A percentile compares a stretch with the other conserved stretches of the same genome.
Evolutionary conservation across 2,888 invertebrate genomes (phyloP).

Genomic region (Mylabris sibirica): DNA sequence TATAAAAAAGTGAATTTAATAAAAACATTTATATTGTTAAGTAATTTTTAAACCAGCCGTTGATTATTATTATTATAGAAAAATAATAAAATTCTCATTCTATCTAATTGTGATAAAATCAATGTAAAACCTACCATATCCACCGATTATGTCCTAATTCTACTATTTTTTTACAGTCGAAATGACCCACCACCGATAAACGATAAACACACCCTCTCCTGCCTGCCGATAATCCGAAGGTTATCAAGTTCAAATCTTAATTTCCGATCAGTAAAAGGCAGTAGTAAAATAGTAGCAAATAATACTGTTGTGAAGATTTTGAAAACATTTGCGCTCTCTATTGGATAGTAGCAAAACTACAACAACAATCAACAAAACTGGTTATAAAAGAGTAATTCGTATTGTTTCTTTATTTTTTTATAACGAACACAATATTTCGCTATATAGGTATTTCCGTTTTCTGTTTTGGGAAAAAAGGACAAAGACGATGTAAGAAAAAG

Average conservation of each 20-base stretch:
- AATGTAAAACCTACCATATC: no score
- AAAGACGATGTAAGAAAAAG: background rate
- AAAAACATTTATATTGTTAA: no score
- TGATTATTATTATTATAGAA: no score
- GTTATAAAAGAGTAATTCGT: background rate
- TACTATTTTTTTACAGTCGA: background rate
- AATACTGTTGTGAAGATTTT: conserved; percentile 19
- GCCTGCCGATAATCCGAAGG: background rate
- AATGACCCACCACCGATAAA: background rate
- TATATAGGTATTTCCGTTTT: conserved; percentile 35
- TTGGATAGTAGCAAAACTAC: conserved; percentile 46
- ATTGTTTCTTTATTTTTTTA: no score
- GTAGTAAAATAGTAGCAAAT: background rate
- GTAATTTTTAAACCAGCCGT: no score
- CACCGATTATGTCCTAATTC: background rate
- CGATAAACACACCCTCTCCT: background rate
- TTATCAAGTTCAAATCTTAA: conserved; percentile 23
- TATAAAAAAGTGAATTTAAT: no score
- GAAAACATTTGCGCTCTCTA: conserved; percentile 46
- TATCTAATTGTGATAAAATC: no score
- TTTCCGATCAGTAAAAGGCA: background rate
- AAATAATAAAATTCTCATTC: no score
- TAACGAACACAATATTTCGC: conserved; percentile 45
- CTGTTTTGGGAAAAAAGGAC: background rate
- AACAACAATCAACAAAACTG: background rate